A percentile compares a stretch with the other conserved stretches of the same genome.
phyloP scores from a whole-genome alignment of 2,797 vertebrate species.

The Rhinella marina region DNA sequence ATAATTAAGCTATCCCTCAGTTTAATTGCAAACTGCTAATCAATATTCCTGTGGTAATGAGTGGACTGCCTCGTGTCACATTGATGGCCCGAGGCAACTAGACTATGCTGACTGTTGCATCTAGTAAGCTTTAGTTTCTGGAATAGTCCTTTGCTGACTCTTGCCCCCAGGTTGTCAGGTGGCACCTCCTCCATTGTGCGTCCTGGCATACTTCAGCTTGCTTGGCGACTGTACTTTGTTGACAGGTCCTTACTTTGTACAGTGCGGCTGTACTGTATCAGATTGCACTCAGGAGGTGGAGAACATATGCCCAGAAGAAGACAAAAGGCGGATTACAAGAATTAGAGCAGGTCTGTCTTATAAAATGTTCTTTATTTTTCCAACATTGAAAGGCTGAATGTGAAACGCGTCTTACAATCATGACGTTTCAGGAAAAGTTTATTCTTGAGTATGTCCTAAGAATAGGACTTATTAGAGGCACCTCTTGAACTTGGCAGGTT shows the following conservation, averaged over 20 bases:
- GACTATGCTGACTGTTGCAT: neutral
- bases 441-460: neutral
- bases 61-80: neutral
- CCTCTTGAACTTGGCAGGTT: constrained; percentile 20
- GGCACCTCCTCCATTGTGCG: neutral
- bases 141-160: neutral
- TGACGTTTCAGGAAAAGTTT: neutral
- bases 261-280: neutral
- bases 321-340: neutral
- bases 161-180: neutral
- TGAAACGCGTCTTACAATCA: neutral
- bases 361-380: neutral
- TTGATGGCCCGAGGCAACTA: neutral
- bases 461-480: neutral
- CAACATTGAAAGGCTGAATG: neutral
- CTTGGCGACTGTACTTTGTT: constrained; percentile 40
- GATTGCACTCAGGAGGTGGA: constrained; percentile 17
- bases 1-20: neutral
- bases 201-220: constrained; percentile 10
- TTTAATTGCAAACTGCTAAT: neutral
- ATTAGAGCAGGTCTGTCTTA: neutral
- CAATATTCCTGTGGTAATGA: neutral
- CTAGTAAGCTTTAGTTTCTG: neutral
- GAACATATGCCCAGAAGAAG: neutral
- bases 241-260: constrained; percentile 15